phyloP scores from a whole-genome alignment of 2,888 invertebrate species.

The Tipula helvola region DNA sequence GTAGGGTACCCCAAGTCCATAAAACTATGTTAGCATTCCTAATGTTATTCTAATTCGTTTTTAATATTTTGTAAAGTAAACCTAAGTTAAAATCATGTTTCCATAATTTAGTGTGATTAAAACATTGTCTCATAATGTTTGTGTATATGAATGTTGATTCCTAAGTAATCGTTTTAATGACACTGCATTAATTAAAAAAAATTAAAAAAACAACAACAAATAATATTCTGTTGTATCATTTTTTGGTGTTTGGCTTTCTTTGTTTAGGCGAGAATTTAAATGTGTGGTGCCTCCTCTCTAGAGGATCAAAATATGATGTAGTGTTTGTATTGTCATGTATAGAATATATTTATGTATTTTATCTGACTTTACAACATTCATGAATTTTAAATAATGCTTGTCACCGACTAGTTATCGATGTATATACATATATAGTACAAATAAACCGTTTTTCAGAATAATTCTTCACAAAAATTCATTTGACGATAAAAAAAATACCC shows the following conservation, averaged over 20 bases:
- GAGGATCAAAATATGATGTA: background rate
- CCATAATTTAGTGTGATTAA: background rate
- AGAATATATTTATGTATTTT: background rate
- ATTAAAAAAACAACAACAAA: background rate
- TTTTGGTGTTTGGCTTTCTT: background rate
- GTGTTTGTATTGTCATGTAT: background rate
- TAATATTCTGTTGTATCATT: background rate
- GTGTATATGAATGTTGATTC: background rate
- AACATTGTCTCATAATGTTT: background rate
- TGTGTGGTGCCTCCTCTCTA: background rate
- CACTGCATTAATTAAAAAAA: background rate
- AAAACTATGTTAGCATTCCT: background rate
- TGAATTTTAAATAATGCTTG: no score
- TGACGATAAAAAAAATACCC: no score
- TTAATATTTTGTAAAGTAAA: background rate
- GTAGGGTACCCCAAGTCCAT: background rate
- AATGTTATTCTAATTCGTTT: background rate
- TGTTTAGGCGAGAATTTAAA: background rate
- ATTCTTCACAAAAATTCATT: no score
- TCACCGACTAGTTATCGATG: no score
- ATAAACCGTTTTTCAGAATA: no score
- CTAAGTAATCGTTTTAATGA: conserved; percentile 4
- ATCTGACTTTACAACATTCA: no score
- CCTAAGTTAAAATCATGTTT: background rate
- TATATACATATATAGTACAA: no score